A percentile compares a stretch with the other conserved stretches of the same genome.
Conservation (phyloP, 2,888 invertebrate species). For the Troides helena region DNA sequence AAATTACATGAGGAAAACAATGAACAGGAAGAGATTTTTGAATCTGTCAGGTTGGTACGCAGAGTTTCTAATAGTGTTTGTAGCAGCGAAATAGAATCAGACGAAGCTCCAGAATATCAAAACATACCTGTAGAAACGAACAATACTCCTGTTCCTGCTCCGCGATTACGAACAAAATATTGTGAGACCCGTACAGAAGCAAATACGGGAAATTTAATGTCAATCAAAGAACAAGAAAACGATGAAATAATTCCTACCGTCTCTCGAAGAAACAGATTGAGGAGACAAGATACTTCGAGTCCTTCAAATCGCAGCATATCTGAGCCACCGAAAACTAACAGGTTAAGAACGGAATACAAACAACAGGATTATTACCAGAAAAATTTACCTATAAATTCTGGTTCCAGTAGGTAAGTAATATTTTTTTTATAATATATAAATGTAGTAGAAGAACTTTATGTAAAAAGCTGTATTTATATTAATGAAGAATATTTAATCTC, state of each 20-base stretch:
- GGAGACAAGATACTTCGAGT: slow-evolving; percentile 43
- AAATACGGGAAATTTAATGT: slow-evolving; percentile 48
- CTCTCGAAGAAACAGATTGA: slow-evolving; percentile 49
- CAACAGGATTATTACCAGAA: slow-evolving; percentile 28
- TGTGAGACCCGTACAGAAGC: slow-evolving; percentile 44
- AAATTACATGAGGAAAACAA: slow-evolving; percentile 40
- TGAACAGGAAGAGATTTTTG: slow-evolving; percentile 57
- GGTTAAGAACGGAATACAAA: slow-evolving; percentile 34
- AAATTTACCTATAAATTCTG: slow-evolving; percentile 30
- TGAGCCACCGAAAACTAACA: slow-evolving; percentile 58
- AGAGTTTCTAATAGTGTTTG: slow-evolving; percentile 66
- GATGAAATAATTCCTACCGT: slow-evolving; percentile 39
- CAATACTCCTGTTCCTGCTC: slow-evolving; percentile 59
- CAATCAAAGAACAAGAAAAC: slow-evolving; percentile 57
- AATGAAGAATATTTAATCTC: too few relatives aligned
- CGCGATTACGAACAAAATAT: slow-evolving; percentile 58
- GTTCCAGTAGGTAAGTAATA: slow-evolving; percentile 33
- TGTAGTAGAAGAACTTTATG: background rate
- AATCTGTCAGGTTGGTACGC: slow-evolving; percentile 67
- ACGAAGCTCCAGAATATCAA: slow-evolving; percentile 66
- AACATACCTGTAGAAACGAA: slow-evolving; percentile 58
- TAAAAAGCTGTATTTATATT: background rate
- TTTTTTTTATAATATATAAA: background rate
- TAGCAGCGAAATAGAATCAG: slow-evolving; percentile 70
- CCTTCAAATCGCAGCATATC: slow-evolving; percentile 57